Base-by-base conservation (phyloP, 2,888 invertebrate genomes). In the Drosophila anomelani region DNA sequence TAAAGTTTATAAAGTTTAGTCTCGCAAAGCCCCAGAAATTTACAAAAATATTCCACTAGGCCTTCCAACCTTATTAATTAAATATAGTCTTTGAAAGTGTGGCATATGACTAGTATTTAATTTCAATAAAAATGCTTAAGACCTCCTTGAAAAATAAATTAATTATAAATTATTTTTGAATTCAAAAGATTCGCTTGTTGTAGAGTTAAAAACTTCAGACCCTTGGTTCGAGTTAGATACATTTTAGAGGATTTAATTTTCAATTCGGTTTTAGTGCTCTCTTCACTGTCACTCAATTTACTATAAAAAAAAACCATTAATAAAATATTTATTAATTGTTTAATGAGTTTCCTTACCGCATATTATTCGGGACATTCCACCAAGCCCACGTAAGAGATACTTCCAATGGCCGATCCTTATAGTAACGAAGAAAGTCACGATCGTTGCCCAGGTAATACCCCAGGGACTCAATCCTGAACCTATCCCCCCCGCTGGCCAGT, bases 401-500 rank as follows among this genome's bases (percentile, higher is more conserved):
- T 9, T 51, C 58, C 17, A 58, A 51, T 1, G 13, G 26, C 0
- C 17, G 36, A n/a, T 43, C 9, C n/a, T 43, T 23, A 55, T 43
- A 41, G 34, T 4, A 20, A 15, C 43, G 34, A 5, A 61, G 15
- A 8, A 26, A 34, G 29, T 61, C 61, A 5, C 61, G 17, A 15
- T 34, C 61, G 36, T 43, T 36, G 44, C 61, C 61, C 1, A 43
- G 4, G 12, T 61, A 61, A 4, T 36, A 13, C 1, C 61, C 61
- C 15, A 61, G 34, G 12, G 58, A 58, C 26, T 17, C 23, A 7
- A n/a, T 26, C n/a, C n/a, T 26, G 26, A 55, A 61, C 41, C 10
- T 32, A 20, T 26, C 43, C 4, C 20, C 23, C 17, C 4, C 41
- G 10, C 43, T 7, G 23, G 34, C 26, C 10, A 61, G 10, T 6